Percentiles rank a stretch among this genome's conserved stretches.
These are phyloP conservation scores for Scaptomyza caliginosa DNA, from an alignment of 2,888 invertebrate species.

Conservation along the genomic window DNA sequence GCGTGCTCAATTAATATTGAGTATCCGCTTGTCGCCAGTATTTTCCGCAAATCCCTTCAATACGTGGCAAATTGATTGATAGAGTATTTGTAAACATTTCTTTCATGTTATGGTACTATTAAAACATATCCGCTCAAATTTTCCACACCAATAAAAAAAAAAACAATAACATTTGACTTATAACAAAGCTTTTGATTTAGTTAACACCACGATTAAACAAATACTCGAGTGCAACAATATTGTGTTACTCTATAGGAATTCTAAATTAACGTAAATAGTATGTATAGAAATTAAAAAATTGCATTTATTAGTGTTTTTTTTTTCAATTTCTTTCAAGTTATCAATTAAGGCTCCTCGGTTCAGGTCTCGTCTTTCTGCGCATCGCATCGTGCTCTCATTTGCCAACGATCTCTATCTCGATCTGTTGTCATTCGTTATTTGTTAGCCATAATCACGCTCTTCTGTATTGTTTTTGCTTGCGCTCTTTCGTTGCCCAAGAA, in stretches of 20 bases:
- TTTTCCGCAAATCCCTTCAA: conserved; percentile 33
- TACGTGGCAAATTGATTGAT: conserved; percentile 1
- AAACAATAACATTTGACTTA: not conserved
- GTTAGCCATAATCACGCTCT: conserved; percentile 27
- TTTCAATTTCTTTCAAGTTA: conserved; percentile 14
- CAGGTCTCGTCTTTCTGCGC: conserved; percentile 8
- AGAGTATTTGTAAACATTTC: not conserved
- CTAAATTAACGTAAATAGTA: not conserved
- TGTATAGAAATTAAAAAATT: conserved; percentile 29
- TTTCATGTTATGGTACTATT: not conserved
- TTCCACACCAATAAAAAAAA: not conserved
- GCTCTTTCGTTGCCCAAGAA: conserved; percentile 30
- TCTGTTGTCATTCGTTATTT: conserved; percentile 16
- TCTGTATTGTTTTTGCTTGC: not conserved
- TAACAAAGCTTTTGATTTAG: not conserved
- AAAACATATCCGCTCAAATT: not conserved
- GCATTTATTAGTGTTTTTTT: too few relatives aligned
- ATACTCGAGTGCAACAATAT: not conserved
- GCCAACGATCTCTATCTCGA: conserved; percentile 6
- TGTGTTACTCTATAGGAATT: not conserved
- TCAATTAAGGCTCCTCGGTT: conserved; percentile 17
- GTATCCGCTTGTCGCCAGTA: conserved; percentile 42
- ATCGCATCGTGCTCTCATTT: not conserved
- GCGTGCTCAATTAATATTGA: conserved; percentile 28
- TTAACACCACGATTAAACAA: not conserved